Conservation (phyloP, 1,140 invertebrate species). For the Drosophila nasuta region DNA sequence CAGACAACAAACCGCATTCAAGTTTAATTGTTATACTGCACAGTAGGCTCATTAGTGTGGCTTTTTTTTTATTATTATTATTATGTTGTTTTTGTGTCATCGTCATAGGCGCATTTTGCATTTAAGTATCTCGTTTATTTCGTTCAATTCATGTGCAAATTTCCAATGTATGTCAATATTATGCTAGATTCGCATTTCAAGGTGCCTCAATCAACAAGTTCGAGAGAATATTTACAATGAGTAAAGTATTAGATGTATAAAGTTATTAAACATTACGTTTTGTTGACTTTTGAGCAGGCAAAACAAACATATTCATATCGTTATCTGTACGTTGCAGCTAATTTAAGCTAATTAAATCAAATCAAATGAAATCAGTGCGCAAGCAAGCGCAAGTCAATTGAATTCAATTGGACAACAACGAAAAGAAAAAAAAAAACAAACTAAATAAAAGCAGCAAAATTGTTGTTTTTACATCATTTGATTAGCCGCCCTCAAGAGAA, state of each 20-base stretch:
- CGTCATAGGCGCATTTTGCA: slow-evolving; percentile 23
- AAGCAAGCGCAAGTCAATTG: slow-evolving; percentile 66
- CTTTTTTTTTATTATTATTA: not conserved
- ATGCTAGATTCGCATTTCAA: slow-evolving; percentile 63
- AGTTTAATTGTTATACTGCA: slow-evolving; percentile 34
- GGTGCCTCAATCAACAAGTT: slow-evolving; percentile 52
- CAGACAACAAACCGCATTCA: slow-evolving; percentile 16
- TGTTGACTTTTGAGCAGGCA: slow-evolving; percentile 25
- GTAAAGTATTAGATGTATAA: slow-evolving; percentile 36
- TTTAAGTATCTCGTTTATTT: slow-evolving; percentile 16
- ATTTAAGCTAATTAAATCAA: slow-evolving; percentile 76
- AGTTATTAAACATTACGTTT: slow-evolving; percentile 64
- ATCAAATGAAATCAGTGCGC: slow-evolving; percentile 32
- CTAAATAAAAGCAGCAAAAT: not conserved
- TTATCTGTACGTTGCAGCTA: slow-evolving; percentile 55
- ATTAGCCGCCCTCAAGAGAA: slow-evolving; percentile 48
- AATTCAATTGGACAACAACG: slow-evolving; percentile 67
- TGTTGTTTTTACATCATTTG: slow-evolving; percentile 56
- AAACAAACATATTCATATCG: slow-evolving; percentile 43
- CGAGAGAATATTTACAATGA: too few relatives aligned
- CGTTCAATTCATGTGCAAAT: slow-evolving; percentile 56
- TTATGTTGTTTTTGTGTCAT: too few relatives aligned
- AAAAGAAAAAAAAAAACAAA: slow-evolving; percentile 16
- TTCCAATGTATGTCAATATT: slow-evolving; percentile 76
- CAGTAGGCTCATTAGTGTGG: slow-evolving; percentile 41